Conservation (phyloP, 2,888 invertebrate genomes). For the Parapristionchus giblindavisi region DNA sequence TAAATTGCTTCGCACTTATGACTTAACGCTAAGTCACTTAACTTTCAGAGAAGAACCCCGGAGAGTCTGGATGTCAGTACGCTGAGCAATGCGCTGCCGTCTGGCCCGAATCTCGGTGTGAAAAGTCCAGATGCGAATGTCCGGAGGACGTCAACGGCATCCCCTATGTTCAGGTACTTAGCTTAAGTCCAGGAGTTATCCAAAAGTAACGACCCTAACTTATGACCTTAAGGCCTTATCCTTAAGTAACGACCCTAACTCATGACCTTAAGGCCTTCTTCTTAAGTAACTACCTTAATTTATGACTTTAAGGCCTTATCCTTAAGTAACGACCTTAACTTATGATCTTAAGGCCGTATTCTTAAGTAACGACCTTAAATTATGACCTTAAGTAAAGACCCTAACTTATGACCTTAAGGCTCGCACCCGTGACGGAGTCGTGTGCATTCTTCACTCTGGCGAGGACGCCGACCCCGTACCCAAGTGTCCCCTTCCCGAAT, state of each 20-base stretch:
- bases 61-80: slow-evolving; percentile 68
- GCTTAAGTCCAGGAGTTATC: background rate
- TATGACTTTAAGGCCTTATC: too few species aligned
- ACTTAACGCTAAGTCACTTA: background rate
- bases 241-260: too few species aligned
- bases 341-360: too few species aligned
- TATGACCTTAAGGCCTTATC: background rate
- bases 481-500: slow-evolving; percentile 61
- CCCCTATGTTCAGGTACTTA: slow-evolving; percentile 61
- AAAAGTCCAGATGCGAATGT: slow-evolving; percentile 67
- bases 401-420: slow-evolving; percentile 7
- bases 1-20: background rate
- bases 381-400: background rate
- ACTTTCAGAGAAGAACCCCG: slow-evolving; percentile 66
- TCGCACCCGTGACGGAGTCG: slow-evolving; percentile 64
- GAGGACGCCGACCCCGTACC: slow-evolving; percentile 68
- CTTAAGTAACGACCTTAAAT: background rate
- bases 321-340: too few species aligned
- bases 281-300: too few species aligned
- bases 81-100: slow-evolving; percentile 67
- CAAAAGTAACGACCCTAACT: too few species aligned
- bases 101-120: slow-evolving; percentile 67
- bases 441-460: slow-evolving; percentile 67
- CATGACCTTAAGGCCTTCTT: too few species aligned
- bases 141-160: slow-evolving; percentile 69